Conservation (phyloP, 2,797 vertebrate species). For the Rhabdophis nuchalis region DNA sequence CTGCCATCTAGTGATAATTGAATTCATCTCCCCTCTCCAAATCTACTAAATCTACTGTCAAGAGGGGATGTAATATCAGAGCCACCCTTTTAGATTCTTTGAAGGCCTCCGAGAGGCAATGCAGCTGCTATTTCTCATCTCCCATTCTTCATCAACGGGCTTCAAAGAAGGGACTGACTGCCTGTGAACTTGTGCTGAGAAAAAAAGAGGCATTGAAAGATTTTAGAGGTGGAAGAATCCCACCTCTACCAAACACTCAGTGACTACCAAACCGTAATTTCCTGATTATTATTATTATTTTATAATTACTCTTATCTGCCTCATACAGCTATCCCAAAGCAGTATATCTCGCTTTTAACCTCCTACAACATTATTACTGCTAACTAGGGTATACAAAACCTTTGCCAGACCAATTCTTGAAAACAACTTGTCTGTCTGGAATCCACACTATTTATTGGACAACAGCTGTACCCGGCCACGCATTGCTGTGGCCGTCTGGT, state of each 20-base stretch:
- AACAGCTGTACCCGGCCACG: too few relatives aligned
- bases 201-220: neutral
- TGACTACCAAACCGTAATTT: neutral
- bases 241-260: neutral
- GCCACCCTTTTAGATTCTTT: neutral
- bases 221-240: neutral
- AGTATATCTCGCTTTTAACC: too few relatives aligned
- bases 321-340: neutral
- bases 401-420: too few relatives aligned
- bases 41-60: neutral
- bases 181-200: neutral
- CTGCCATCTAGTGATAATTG: neutral
- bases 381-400: too few relatives aligned
- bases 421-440: too few relatives aligned
- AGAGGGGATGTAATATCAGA: neutral
- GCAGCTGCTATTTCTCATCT: neutral
- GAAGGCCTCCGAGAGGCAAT: neutral
- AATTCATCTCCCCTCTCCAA: neutral
- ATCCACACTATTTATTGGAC: too few relatives aligned
- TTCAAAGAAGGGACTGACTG: neutral
- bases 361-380: neutral
- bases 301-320: neutral
- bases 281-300: neutral
- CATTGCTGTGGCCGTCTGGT: too few relatives aligned
- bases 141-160: neutral